Conservation (phyloP, 2,797 vertebrate species). For the Brachyrhaphis roseni region DNA sequence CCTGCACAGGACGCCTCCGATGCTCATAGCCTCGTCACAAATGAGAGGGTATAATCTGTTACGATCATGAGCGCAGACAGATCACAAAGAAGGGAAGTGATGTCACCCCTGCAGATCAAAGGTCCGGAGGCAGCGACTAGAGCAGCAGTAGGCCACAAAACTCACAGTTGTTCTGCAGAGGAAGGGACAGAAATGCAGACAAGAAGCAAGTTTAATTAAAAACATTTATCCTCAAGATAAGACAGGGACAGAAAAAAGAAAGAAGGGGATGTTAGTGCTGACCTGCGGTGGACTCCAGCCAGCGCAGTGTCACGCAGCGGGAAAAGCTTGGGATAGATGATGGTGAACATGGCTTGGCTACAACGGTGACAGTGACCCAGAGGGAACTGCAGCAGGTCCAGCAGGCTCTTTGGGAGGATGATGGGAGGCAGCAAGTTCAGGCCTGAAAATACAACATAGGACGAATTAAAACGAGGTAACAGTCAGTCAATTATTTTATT, state of each 20-base stretch:
- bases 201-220: not conserved
- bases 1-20: constrained; percentile 2
- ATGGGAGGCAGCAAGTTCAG: constrained; percentile 83
- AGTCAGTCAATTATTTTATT: not conserved
- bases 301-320: constrained; percentile 92
- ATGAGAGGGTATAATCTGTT: not conserved
- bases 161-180: constrained; percentile 78
- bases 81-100: not conserved
- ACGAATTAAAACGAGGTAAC: not conserved
- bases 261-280: constrained; percentile 51
- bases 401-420: constrained; percentile 89
- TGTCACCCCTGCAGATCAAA: constrained; percentile 82
- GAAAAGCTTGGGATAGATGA: constrained; percentile 95
- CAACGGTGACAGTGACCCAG: constrained; percentile 97
- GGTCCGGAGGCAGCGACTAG: constrained; percentile 79
- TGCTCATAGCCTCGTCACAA: not conserved
- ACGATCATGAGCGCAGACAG: not conserved
- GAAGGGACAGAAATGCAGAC: constrained; percentile 4
- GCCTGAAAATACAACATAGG: constrained; percentile 72
- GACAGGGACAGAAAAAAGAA: fast-evolving
- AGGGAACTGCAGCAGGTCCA: constrained; percentile 91
- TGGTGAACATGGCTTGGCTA: constrained; percentile 97
- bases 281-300: constrained; percentile 96
- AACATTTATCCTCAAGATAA: not conserved
- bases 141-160: constrained; percentile 86